A percentile compares a stretch with the other conserved stretches of the same genome.
These are phyloP conservation scores for Nyctibius bracteatus DNA, from an alignment of 2,113 vertebrate species.

Conservation along the genomic window DNA sequence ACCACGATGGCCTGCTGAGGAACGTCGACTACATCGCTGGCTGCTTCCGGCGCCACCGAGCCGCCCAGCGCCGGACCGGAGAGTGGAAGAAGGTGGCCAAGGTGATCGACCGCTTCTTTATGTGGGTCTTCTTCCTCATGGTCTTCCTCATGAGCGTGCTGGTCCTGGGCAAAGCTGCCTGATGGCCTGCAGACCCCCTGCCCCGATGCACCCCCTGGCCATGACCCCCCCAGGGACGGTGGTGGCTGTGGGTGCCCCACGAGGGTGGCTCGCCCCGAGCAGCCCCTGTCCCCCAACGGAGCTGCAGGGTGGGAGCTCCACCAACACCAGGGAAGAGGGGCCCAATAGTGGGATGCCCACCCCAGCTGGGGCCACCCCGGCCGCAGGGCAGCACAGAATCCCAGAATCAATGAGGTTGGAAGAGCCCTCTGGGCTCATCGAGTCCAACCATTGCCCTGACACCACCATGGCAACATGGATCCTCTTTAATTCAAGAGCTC, in stretches of 20 bases:
- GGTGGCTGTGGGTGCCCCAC: fast-evolving
- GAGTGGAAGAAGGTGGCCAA: slow-evolving; percentile 90
- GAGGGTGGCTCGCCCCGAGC: fast-evolving
- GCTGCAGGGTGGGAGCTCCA: not conserved
- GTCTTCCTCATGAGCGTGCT: slow-evolving; percentile 87
- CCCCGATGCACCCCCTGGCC: fast-evolving
- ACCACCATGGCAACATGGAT: no score
- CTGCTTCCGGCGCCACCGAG: slow-evolving; percentile 81
- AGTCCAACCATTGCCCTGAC: no score
- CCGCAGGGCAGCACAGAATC: no score
- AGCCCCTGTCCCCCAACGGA: fast-evolving
- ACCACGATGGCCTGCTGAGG: slow-evolving; percentile 69
- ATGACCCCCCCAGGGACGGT: fast-evolving
- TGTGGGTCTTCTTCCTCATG: slow-evolving; percentile 91
- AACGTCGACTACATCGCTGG: slow-evolving; percentile 81
- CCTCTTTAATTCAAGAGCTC: no score
- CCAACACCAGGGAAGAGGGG: fast-evolving
- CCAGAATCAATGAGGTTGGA: no score
- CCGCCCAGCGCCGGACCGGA: slow-evolving; percentile 74
- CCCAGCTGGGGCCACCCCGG: fast-evolving
- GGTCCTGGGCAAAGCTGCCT: slow-evolving; percentile 81
- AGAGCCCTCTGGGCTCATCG: no score
- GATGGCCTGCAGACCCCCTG: not conserved
- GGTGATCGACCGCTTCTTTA: slow-evolving; percentile 89
- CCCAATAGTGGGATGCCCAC: fast-evolving